These are phyloP conservation scores for Smittia sp. DNA, from an alignment of 2,888 invertebrate species.

Conservation along the genomic window DNA sequence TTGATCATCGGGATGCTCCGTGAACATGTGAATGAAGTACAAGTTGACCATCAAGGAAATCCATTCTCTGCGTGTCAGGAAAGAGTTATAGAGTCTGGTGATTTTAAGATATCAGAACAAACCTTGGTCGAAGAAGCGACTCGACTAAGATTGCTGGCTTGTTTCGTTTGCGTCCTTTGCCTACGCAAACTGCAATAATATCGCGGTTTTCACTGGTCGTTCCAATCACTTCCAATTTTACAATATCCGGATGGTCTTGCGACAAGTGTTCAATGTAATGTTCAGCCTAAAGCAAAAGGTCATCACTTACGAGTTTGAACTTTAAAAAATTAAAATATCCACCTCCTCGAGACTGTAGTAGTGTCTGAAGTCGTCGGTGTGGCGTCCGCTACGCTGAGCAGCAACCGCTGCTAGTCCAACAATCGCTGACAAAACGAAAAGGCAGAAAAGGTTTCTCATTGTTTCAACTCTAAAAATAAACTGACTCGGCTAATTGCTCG, in stretches of 20 bases:
- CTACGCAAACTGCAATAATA: conserved; percentile 60
- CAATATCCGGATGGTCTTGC: conserved; percentile 48
- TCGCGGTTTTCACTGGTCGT: conserved; percentile 58
- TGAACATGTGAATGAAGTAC: conserved; percentile 60
- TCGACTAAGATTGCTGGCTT: conserved; percentile 63
- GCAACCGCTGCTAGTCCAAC: neutral
- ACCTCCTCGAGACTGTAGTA: too few relatives aligned
- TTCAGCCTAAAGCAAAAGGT: too few relatives aligned
- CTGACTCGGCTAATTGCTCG: too few relatives aligned
- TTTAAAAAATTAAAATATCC: too few relatives aligned
- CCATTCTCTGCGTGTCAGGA: conserved; percentile 65
- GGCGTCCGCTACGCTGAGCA: neutral
- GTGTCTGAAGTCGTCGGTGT: too few relatives aligned
- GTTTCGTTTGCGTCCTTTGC: conserved; percentile 53
- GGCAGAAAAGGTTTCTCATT: neutral
- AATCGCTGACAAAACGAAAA: neutral
- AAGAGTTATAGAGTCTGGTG: too few relatives aligned
- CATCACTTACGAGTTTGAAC: too few relatives aligned
- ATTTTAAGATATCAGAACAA: too few relatives aligned
- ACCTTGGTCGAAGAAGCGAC: conserved; percentile 59
- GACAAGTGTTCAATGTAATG: conserved; percentile 53
- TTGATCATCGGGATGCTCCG: conserved; percentile 57
- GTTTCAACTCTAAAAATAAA: neutral
- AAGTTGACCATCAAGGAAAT: conserved; percentile 60
- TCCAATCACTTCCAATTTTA: conserved; percentile 53